phyloP scores from a whole-genome alignment of 2,888 invertebrate genomes.

The Drosophila testacea region DNA sequence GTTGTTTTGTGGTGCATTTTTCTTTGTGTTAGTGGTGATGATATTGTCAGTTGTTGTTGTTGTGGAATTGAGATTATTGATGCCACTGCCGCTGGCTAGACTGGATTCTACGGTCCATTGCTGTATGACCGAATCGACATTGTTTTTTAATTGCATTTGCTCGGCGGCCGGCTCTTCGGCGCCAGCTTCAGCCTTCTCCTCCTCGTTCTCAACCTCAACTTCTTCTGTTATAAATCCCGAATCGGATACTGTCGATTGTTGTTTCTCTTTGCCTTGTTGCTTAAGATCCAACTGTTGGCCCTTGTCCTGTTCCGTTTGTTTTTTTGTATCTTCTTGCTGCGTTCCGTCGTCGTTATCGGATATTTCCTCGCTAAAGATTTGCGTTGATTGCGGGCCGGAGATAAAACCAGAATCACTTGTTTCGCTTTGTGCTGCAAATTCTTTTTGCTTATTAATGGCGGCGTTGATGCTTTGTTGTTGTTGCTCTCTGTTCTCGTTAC shows the following conservation, averaged over 20 bases:
- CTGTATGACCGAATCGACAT: conserved; percentile 87
- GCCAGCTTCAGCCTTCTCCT: conserved; percentile 43
- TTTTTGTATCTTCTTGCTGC: conserved; percentile 28
- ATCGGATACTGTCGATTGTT: conserved; percentile 51
- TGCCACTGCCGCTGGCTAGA: conserved; percentile 44
- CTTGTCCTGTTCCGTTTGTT: conserved; percentile 24
- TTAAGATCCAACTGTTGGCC: conserved; percentile 6
- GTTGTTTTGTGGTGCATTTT: conserved; percentile 41
- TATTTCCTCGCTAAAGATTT: conserved; percentile 68
- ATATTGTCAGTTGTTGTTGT: conserved; percentile 36
- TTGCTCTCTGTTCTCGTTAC: conserved; percentile 51
- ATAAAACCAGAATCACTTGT: conserved; percentile 86
- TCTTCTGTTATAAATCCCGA: conserved; percentile 66
- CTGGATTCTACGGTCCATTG: conserved; percentile 86
- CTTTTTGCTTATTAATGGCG: conserved; percentile 71
- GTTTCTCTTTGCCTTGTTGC: conserved; percentile 18
- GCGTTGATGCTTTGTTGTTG: conserved; percentile 39
- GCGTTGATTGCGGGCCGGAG: conserved; percentile 85
- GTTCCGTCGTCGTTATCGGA: conserved; percentile 35
- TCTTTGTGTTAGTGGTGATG: conserved; percentile 29
- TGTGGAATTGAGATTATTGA: conserved; percentile 62
- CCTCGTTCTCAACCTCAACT: conserved; percentile 38
- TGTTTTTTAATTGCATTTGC: conserved; percentile 89
- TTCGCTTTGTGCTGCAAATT: conserved; percentile 68
- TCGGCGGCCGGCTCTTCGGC: conserved; percentile 51